Evolutionary conservation across 2,888 invertebrate genomes (phyloP).

Genomic region (Agrochola lota): DNA sequence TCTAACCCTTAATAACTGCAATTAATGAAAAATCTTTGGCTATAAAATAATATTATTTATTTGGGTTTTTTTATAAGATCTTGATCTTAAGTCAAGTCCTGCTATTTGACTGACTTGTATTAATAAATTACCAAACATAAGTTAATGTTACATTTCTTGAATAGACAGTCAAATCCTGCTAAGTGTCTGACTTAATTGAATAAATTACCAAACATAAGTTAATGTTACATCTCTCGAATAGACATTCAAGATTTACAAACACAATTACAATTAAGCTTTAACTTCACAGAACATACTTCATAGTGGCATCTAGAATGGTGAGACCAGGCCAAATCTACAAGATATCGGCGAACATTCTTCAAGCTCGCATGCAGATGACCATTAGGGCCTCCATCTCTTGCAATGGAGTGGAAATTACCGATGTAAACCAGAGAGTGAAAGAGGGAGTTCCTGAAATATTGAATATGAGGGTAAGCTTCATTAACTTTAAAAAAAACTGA

Average conservation of each 20-base stretch:
- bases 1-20: background rate
- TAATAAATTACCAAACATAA: background rate
- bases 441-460: slow-evolving; percentile 97
- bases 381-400: slow-evolving; percentile 97
- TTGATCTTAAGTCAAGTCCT: background rate
- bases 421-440: slow-evolving; percentile 95
- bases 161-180: background rate
- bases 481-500: no score
- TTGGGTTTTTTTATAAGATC: background rate
- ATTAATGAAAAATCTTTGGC: background rate
- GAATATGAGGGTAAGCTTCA: slow-evolving; percentile 93
- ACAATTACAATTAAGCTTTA: background rate
- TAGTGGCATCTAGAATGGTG: slow-evolving; percentile 97
- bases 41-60: background rate
- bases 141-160: background rate
- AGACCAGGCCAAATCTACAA: slow-evolving; percentile 97
- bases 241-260: background rate
- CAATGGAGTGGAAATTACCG: slow-evolving; percentile 97
- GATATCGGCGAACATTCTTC: slow-evolving; percentile 95
- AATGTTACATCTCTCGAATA: background rate
- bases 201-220: background rate
- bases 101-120: background rate
- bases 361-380: slow-evolving; percentile 94
- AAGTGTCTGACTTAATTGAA: background rate
- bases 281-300: slow-evolving; percentile 95